Conservation (phyloP, 2,113 vertebrate genomes). For the Rafetus swinhoei region DNA sequence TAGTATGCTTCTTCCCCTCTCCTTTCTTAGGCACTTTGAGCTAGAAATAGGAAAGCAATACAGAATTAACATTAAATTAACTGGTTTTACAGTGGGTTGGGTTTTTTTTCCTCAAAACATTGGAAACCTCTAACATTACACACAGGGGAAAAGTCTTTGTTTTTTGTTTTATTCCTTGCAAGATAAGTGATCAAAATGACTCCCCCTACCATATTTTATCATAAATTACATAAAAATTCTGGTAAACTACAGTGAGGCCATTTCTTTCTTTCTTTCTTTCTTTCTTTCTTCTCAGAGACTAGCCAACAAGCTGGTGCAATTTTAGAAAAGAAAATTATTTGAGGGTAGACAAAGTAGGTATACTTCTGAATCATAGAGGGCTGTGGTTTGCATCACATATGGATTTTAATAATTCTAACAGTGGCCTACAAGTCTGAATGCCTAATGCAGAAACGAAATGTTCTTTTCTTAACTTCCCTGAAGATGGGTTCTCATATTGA, state of each 20-base stretch:
- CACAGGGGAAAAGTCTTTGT: background rate
- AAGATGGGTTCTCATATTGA: background rate
- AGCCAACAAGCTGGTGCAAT: background rate
- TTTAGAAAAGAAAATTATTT: background rate
- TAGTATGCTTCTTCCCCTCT: background rate
- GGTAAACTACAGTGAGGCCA: background rate
- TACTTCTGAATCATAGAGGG: background rate
- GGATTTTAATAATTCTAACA: background rate
- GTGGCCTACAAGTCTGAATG: background rate
- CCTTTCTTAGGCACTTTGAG: background rate
- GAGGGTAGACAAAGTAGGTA: background rate
- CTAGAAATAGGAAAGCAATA: background rate
- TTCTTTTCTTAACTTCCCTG: background rate
- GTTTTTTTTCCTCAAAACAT: background rate
- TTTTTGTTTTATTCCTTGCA: background rate
- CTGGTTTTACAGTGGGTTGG: background rate
- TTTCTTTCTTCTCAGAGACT: too few species aligned
- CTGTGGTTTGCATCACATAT: background rate
- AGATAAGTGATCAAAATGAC: background rate
- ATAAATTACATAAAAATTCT: background rate
- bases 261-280: background rate
- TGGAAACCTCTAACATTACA: background rate
- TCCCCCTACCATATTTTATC: background rate
- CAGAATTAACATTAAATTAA: background rate
- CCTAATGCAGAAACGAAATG: background rate